Evolutionary conservation across 2,888 invertebrate genomes (phyloP).

Genomic region (Dicycla oo): DNA sequence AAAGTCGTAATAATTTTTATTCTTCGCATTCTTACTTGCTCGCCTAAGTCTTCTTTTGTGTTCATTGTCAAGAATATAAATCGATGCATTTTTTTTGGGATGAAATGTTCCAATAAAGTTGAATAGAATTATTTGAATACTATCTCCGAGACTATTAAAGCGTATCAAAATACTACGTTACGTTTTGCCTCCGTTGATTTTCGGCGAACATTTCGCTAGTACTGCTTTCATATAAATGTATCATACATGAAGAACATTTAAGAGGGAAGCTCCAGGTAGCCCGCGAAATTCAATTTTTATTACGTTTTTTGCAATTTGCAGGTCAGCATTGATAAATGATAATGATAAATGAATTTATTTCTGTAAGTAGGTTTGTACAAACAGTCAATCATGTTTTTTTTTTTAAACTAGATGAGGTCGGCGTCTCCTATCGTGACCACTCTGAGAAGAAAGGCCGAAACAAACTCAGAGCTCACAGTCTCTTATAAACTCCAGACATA

Average conservation of each 20-base stretch:
- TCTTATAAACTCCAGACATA: too few relatives aligned
- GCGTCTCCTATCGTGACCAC: too few relatives aligned
- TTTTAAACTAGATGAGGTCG: too few relatives aligned
- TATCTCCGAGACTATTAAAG: constrained; percentile 29
- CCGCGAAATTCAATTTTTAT: too few relatives aligned
- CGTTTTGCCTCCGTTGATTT: background rate
- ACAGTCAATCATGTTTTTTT: too few relatives aligned
- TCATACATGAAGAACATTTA: background rate
- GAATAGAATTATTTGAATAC: constrained; percentile 39
- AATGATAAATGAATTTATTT: too few relatives aligned
- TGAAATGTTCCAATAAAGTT: constrained; percentile 22
- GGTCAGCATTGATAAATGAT: too few relatives aligned
- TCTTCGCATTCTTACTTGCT: constrained; percentile 34
- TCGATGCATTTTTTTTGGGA: constrained; percentile 40
- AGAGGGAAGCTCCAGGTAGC: too few relatives aligned
- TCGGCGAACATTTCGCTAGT: background rate
- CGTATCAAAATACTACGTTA: constrained; percentile 3
- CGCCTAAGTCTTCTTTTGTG: constrained; percentile 56
- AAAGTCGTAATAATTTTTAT: constrained; percentile 19
- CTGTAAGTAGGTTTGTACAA: too few relatives aligned
- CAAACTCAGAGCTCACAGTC: too few relatives aligned
- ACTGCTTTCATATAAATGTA: constrained; percentile 5
- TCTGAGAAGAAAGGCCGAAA: too few relatives aligned
- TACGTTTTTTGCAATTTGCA: too few relatives aligned
- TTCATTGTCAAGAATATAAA: constrained; percentile 61